A percentile compares a stretch with the other conserved stretches of the same genome.
Evolutionary conservation across 2,797 vertebrate species (phyloP).

Genomic region (Premnoplex brunnescens): DNA sequence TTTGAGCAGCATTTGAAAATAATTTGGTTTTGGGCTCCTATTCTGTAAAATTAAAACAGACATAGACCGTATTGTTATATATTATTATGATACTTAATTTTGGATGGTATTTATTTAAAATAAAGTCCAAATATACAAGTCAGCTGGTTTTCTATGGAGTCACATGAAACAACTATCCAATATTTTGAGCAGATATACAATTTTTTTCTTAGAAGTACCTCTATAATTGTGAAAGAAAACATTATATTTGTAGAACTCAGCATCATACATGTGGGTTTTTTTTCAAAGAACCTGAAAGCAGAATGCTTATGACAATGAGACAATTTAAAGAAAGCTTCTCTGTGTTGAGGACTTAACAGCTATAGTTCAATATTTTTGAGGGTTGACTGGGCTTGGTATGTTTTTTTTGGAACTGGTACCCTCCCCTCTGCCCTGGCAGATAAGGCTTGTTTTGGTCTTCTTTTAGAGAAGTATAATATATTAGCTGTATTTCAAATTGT

Average conservation of each 20-base stretch:
- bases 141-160: background rate
- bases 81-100: background rate
- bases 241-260: background rate
- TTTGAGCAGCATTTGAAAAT: background rate
- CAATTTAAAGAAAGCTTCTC: background rate
- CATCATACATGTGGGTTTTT: accelerated
- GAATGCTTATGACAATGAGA: background rate
- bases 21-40: background rate
- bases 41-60: background rate
- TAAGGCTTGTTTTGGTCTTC: background rate
- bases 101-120: background rate
- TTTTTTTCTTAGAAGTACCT: background rate
- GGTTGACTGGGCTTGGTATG: background rate
- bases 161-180: background rate
- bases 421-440: background rate
- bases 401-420: background rate
- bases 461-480: background rate
- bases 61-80: background rate
- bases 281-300: background rate
- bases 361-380: background rate
- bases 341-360: background rate
- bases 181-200: background rate
- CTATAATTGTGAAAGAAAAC: background rate
- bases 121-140: background rate
- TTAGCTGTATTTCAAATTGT: background rate